Conservation (phyloP, 1,140 invertebrate genomes). For the Zaprionus vittiger region DNA sequence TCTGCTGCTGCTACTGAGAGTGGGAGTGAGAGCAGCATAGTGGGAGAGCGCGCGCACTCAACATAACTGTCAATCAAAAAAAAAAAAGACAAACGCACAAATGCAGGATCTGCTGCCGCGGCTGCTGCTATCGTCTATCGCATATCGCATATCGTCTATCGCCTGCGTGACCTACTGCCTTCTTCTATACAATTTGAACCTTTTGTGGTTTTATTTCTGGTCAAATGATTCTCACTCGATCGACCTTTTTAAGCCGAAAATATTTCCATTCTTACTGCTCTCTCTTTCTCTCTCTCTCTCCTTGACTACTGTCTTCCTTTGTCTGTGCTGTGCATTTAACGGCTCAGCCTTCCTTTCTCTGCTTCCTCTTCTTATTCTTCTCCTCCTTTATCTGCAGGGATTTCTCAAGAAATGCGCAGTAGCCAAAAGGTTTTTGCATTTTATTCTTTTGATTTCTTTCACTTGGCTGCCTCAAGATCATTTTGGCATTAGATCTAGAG, state of each 20-base stretch:
- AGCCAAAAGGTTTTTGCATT: conserved; percentile 51
- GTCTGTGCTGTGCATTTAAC: conserved; percentile 65
- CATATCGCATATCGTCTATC: background rate
- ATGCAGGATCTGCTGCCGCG: conserved; percentile 63
- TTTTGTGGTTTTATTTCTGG: conserved; percentile 81
- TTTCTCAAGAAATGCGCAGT: conserved; percentile 65
- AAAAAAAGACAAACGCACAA: conserved; percentile 53
- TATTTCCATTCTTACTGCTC: conserved; percentile 64
- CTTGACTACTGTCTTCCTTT: conserved; percentile 46
- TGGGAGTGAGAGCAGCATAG: background rate
- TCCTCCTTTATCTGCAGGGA: background rate
- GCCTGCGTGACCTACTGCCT: conserved; percentile 66
- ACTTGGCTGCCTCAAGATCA: conserved; percentile 54
- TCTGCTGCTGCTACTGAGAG: background rate
- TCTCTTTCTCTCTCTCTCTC: background rate
- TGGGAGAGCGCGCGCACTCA: conserved; percentile 18
- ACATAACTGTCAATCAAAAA: conserved; percentile 71
- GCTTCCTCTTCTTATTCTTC: background rate
- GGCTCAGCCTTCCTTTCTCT: conserved; percentile 44
- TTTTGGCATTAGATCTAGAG: background rate
- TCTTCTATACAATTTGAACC: conserved; percentile 31
- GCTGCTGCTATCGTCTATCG: conserved; percentile 39
- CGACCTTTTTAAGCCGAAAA: conserved; percentile 72
- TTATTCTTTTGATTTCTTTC: conserved; percentile 73
- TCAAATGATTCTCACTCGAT: conserved; percentile 76